Base-by-base conservation (phyloP, 2,113 vertebrate species). In the Antechinus flavipes region DNA sequence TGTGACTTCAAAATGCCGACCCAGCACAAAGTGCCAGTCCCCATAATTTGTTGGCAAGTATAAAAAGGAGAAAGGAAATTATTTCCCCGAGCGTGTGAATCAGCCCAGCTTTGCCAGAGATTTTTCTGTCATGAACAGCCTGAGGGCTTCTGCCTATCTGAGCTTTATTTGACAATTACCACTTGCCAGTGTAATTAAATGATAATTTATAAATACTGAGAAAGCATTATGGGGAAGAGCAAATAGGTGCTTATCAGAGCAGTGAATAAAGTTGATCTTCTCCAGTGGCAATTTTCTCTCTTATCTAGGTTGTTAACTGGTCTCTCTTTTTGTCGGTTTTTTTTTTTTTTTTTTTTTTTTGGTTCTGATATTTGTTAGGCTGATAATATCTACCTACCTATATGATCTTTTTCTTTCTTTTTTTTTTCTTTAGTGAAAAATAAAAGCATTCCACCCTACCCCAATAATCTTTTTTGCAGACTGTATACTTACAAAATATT, bases 181-280 rank as follows among this genome's bases (percentile, higher is more conserved):
- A 99, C 99, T 99, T 98, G 99, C 99, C 99, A 99, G 98, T 98
- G 98, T 99, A 99, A 99, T 99, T 99, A 99, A 99, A 99, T 99
- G 99, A 99, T 99, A 99, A 99, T 99, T 99, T 99, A 99, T 99
- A 99, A 99, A 99, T 99, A 99, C 99, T 99, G 98, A 98, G 99
- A 99, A 99, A 99, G 99, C 99, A 99, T 99, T 99, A 99, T 99
- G 98, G 99, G 98, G 98, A 98, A 99, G 98, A 99, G 99, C 99
- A 99, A 99, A 99, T 99, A 99, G 99, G 99, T 99, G 99, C 99
- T 99, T 99, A 99, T 99, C 98, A 98, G 99, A 98, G 98, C 98
- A 98, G 97, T 99, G 99, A 99, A 99, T 99, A 99, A 99, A 99
- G 98, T 98, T 99, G 98, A 99, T 99, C 99, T 99, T 99, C 98